Evolutionary conservation across 2,113 vertebrate genomes (phyloP).

Genomic region (Anser brachyrhynchus): DNA sequence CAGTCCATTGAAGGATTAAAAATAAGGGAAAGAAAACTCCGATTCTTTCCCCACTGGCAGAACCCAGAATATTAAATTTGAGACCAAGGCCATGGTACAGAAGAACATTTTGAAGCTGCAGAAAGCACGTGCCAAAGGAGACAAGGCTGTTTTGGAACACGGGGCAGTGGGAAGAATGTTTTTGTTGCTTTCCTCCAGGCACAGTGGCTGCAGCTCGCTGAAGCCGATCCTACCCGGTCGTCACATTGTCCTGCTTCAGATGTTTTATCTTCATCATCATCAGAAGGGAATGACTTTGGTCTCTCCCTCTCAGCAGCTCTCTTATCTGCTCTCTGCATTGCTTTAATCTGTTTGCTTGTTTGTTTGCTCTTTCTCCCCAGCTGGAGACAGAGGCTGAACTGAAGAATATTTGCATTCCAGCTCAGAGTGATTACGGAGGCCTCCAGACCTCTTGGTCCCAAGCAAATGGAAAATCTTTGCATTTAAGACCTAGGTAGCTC

Average conservation of each 20-base stretch:
- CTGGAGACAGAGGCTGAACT: background rate
- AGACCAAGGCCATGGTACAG: background rate
- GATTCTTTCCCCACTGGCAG: background rate
- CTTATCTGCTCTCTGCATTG: background rate
- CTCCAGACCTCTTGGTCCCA: background rate
- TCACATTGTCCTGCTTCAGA: background rate
- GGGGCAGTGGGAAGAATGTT: background rate
- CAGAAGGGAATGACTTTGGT: background rate
- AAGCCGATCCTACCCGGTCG: background rate
- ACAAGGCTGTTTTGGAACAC: accelerated
- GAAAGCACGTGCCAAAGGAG: background rate
- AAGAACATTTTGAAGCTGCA: background rate
- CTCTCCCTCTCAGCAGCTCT: background rate
- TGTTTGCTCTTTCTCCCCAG: background rate
- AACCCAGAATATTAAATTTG: background rate
- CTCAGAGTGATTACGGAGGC: background rate
- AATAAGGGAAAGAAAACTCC: background rate
- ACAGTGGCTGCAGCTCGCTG: background rate
- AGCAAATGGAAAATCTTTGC: background rate
- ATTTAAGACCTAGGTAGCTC: background rate
- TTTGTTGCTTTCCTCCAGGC: background rate
- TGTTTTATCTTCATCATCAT: background rate
- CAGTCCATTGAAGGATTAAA: background rate
- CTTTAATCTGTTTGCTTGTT: background rate
- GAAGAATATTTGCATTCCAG: conserved; percentile 8